Base-by-base conservation (phyloP, 1,140 invertebrate genomes). In the Drosophila truncata region DNA sequence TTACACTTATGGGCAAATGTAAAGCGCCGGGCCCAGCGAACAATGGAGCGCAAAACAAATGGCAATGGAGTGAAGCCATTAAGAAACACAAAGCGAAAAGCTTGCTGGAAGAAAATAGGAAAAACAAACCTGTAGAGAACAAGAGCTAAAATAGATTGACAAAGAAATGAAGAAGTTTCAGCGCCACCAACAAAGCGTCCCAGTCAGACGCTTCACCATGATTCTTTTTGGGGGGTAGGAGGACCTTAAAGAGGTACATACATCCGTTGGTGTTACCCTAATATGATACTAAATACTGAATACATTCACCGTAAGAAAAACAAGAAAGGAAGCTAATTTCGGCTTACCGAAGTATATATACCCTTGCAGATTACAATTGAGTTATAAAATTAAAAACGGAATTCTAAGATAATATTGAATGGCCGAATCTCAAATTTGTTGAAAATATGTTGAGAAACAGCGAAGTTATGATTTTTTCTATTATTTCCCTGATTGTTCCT, bases 11-110 rank as follows among this genome's bases (percentile, higher is more conserved):
- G 46, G 42, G 39, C 31, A 49, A 66, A 69, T 60, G 74, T 44
- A 67, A 52, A 50, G 57, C 60, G 54, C 46, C 37, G 70, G 61
- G 63, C 58, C 60, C 72, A 50, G 33, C 64, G 33, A 86, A 87
- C 84, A 88, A 87, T 83, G 64, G 64, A 77, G 60, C 61, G 46
- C 60, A 49, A 60, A 80, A 83, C 83, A 87, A 86, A 83, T 80
- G 84, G 71, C 82, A 67, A 71, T 75, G 49, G 71, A 87, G 76
- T 78, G 71, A 80, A 88, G 80, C 83, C 83, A 88, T 87, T 87
- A 87, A 80, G 76, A 69, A 80, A 77, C 62, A 86, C 82, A 82
- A 54, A 66, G 76, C 31, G 50, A 42, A 65, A 29, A 46, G 44
- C 44, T 41, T 35, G 47, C 72, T 58, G 46, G 50, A 23, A 46